These are phyloP conservation scores for Acromyrmex heyeri DNA, from an alignment of 1,140 invertebrate species.

Conservation along the genomic window DNA sequence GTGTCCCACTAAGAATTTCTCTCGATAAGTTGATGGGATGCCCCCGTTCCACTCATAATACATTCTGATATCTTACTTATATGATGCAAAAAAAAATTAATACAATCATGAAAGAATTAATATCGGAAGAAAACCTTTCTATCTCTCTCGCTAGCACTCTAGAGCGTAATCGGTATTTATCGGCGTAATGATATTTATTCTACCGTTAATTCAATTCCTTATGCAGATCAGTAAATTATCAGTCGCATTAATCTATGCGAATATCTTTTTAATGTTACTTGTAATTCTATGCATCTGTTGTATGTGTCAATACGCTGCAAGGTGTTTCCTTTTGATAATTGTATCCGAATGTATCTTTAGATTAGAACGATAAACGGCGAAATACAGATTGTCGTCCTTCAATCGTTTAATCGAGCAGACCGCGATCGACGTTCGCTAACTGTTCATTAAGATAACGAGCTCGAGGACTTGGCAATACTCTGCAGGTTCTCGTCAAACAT, in stretches of 20 bases:
- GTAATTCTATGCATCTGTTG: conserved; percentile 67
- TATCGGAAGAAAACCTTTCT: neutral
- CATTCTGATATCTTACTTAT: no score
- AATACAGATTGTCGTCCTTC: conserved; percentile 64
- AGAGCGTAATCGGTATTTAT: neutral
- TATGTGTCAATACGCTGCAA: conserved; percentile 72
- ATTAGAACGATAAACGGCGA: conserved; percentile 62
- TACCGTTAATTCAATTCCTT: conserved; percentile 45
- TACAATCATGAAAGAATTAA: no score
- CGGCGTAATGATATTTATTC: conserved; percentile 39
- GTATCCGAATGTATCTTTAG: conserved; percentile 24
- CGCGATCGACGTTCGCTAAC: conserved; percentile 42
- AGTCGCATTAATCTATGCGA: conserved; percentile 42
- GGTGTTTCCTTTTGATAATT: conserved; percentile 53
- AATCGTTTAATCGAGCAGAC: conserved; percentile 49
- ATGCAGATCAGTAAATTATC: conserved; percentile 42
- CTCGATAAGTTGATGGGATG: no score
- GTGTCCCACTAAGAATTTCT: no score
- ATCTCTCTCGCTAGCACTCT: neutral
- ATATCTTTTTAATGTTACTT: conserved; percentile 61
- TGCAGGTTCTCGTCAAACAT: neutral
- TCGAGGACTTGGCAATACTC: conserved; percentile 14
- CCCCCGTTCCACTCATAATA: no score
- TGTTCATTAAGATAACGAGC: conserved; percentile 37
- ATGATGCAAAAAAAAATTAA: no score